phyloP scores from a whole-genome alignment of 1,140 invertebrate genomes.

The Medauroidea extradentata region DNA sequence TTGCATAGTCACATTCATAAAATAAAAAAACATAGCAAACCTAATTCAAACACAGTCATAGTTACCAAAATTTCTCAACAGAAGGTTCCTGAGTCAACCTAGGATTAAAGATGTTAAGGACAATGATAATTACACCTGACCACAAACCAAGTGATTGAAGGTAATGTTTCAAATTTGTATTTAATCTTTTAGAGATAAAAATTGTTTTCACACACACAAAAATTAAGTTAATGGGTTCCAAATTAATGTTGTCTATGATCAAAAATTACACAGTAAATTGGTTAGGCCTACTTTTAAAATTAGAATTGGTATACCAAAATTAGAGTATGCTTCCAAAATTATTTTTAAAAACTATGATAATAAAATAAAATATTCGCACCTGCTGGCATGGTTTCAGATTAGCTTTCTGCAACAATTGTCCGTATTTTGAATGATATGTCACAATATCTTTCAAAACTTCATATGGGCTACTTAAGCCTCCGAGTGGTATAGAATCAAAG shows the following conservation, averaged over 20 bases:
- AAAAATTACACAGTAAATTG: neutral
- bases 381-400: neutral
- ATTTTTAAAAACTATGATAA: neutral
- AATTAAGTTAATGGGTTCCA: too few species aligned
- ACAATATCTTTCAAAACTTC: conserved; percentile 8
- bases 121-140: too few species aligned
- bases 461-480: conserved; percentile 9
- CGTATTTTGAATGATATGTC: neutral
- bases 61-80: too few species aligned
- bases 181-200: neutral
- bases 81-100: too few species aligned
- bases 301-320: neutral
- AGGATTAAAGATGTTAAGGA: too few species aligned
- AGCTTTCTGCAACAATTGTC: neutral
- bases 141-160: too few species aligned
- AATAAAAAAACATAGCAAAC: too few species aligned
- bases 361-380: neutral
- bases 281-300: neutral
- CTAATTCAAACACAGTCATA: too few species aligned
- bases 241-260: too few species aligned
- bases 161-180: too few species aligned
- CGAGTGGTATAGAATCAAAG: neutral
- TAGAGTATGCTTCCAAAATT: neutral
- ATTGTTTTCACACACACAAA: neutral
- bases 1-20: too few species aligned